phyloP scores from a whole-genome alignment of 2,888 invertebrate species.

The Drosophila stalkeri region DNA sequence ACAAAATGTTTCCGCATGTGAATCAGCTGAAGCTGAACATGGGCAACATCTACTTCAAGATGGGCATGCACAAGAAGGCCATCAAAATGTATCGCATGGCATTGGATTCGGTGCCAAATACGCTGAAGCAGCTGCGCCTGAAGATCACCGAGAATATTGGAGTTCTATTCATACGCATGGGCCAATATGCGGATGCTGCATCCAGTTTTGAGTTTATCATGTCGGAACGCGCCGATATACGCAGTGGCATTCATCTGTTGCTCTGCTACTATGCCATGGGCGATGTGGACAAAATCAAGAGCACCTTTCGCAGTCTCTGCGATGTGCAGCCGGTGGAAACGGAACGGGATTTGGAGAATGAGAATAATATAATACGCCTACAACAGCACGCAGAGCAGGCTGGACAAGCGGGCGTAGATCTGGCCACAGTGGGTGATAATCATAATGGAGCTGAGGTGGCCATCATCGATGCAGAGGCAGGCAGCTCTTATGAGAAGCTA shows the following conservation, averaged over 20 bases:
- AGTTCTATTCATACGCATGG: constrained; percentile 96
- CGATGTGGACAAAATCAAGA: constrained; percentile 96
- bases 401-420: constrained; percentile 37
- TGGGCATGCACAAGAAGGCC: constrained; percentile 96
- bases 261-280: constrained; percentile 95
- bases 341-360: constrained; percentile 88
- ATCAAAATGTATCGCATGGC: constrained; percentile 99
- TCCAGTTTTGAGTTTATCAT: constrained; percentile 99
- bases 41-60: constrained; percentile 98
- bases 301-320: constrained; percentile 94
- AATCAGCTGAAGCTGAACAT: constrained; percentile 98
- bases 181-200: constrained; percentile 97
- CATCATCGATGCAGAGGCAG: constrained; percentile 64
- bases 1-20: constrained; percentile 96
- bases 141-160: constrained; percentile 99
- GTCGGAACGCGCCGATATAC: constrained; percentile 96
- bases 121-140: constrained; percentile 95
- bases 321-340: constrained; percentile 89
- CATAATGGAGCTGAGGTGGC: constrained; percentile 62
- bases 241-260: constrained; percentile 94
- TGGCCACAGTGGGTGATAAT: constrained; percentile 17
- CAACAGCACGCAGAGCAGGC: constrained; percentile 81
- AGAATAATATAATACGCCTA: constrained; percentile 92
- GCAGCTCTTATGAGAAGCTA: constrained; percentile 51
- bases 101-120: constrained; percentile 97